phyloP scores from a whole-genome alignment of 2,797 vertebrate species.

The Microchirus variegatus region DNA sequence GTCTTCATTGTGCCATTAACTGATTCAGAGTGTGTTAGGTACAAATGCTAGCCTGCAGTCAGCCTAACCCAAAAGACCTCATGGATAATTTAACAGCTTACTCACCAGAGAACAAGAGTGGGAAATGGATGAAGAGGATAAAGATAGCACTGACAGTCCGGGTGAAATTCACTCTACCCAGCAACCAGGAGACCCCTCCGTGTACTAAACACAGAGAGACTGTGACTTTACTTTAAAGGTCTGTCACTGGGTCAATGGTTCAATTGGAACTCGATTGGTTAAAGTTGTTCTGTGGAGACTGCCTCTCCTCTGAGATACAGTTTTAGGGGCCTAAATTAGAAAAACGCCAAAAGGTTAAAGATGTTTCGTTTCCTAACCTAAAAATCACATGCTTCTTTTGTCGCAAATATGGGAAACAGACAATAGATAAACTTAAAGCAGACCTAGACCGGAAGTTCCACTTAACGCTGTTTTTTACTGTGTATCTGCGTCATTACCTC shows the following conservation, averaged over 20 bases:
- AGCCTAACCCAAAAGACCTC: constrained; percentile 41
- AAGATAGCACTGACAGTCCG: constrained; percentile 56
- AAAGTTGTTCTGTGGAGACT: too few relatives aligned
- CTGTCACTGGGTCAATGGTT: neutral
- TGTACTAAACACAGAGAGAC: neutral
- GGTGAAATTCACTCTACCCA: constrained; percentile 51
- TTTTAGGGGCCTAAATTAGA: too few relatives aligned
- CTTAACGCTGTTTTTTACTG: too few relatives aligned
- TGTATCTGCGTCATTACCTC: too few relatives aligned
- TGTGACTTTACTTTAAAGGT: neutral
- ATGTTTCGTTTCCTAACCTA: too few relatives aligned
- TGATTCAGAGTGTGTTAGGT: constrained; percentile 28
- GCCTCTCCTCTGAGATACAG: too few relatives aligned
- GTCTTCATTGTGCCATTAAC: constrained; percentile 36
- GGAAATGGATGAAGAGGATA: constrained; percentile 41
- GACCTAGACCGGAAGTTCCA: too few relatives aligned
- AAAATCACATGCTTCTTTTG: too few relatives aligned
- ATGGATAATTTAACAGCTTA: constrained; percentile 67
- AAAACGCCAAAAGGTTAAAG: too few relatives aligned
- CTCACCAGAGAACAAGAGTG: constrained; percentile 38
- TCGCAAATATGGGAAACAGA: too few relatives aligned
- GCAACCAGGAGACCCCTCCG: constrained; percentile 50
- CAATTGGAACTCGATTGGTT: too few relatives aligned
- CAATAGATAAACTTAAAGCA: too few relatives aligned
- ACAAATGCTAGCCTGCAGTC: constrained; percentile 24